Evolutionary conservation across 2,113 vertebrate genomes (phyloP), one percentile per base, ranked within the genome.

Genomic region (Terrapene triunguis): DNA sequence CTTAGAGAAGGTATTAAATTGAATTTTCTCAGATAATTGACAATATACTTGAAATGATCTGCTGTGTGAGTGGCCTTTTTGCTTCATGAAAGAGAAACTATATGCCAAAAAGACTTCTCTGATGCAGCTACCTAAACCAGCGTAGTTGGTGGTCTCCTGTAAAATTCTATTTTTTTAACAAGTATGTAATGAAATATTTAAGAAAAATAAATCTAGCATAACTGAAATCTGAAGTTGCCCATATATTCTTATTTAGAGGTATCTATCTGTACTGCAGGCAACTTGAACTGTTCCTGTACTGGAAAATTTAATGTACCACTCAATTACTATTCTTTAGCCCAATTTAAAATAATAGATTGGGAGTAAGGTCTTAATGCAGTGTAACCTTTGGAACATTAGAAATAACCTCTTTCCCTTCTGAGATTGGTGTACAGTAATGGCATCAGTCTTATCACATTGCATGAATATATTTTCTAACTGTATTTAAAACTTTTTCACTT

Each of bases 301-400:
- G 91, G 96, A 98, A 98, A 98, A 97, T 98, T 96, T 98, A 98
- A 98, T 98, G 95, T 98, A 96, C 92, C 97, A 98, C 98, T 98
- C 97, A 98, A 98, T 98, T 98, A 98, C 97, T 98, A 19, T 98
- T 98, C 97, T 98, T 98, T 98, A 98, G 95, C 92, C 89, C 97
- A 98, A 97, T 98, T 98, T 98, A 98, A 98, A 98, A 87, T 98
- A 98, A 98, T 98, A 97, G 95, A 97, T 98, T 96, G 92, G 96
- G 98, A 98, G 96, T 98, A 97, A 98, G 95, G 97, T 97, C 95
- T 98, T 98, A 98, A 98, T 98, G 98, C 97, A 96, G 94, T 98
- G 95, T 98, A 98, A 98, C 98, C 97, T 98, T 98, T 97, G 97
- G 97, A 98, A 98, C 97, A 96, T 98, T 98, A 98, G 97, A 98